A percentile compares a stretch with the other conserved stretches of the same genome.
phyloP scores from a whole-genome alignment of 2,113 vertebrate genomes.

The Ochotona princeps region DNA sequence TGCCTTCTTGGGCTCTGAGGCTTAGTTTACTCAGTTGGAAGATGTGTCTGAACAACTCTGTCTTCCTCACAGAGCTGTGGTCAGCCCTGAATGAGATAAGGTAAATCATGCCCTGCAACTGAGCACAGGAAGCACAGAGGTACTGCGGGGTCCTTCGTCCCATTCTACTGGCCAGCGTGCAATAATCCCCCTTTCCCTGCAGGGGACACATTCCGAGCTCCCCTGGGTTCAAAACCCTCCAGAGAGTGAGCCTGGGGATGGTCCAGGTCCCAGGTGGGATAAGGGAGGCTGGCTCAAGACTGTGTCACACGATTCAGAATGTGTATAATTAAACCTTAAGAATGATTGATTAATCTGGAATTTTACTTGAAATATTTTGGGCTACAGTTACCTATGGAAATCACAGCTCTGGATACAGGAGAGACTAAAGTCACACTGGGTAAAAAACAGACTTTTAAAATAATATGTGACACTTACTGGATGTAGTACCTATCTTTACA shows the following conservation, averaged over 20 bases:
- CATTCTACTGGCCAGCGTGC: background rate
- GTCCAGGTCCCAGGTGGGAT: no score
- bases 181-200: no score
- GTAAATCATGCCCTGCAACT: background rate
- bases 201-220: no score
- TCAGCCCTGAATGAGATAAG: background rate
- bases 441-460: background rate
- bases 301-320: no score
- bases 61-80: background rate
- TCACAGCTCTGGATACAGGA: no score
- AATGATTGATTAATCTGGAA: no score
- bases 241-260: no score
- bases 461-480: background rate
- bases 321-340: no score
- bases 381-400: no score
- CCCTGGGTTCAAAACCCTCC: no score
- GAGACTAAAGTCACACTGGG: background rate
- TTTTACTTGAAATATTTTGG: no score
- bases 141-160: background rate
- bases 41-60: background rate
- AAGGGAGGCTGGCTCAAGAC: no score
- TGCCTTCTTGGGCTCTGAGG: background rate
- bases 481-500: background rate
- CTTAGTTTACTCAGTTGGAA: background rate
- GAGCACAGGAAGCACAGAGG: background rate